phyloP scores from a whole-genome alignment of 2,888 invertebrate species.

The Uloborus plumipes region DNA sequence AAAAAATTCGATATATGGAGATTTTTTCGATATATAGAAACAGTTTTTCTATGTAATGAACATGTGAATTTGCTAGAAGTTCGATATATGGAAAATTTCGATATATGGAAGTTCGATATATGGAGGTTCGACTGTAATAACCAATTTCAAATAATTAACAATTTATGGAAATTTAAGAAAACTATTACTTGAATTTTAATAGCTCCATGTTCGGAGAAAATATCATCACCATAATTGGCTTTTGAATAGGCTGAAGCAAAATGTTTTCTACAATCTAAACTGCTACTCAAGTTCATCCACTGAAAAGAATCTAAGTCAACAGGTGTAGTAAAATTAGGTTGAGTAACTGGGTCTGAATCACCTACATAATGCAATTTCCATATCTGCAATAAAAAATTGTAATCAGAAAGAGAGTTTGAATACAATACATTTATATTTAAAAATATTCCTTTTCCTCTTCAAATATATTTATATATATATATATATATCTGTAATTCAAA shows the following conservation, averaged over 20 bases:
- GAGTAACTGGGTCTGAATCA: constrained; percentile 14
- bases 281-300: constrained; percentile 16
- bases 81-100: too few relatives aligned
- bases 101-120: too few relatives aligned
- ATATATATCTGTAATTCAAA: too few relatives aligned
- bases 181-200: constrained; percentile 34
- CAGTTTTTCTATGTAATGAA: too few relatives aligned
- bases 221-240: constrained; percentile 2
- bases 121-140: too few relatives aligned
- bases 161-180: background rate
- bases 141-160: background rate
- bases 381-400: constrained; percentile 18
- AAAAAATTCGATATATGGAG: too few relatives aligned
- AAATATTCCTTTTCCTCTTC: too few relatives aligned
- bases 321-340: background rate
- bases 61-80: too few relatives aligned
- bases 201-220: constrained; percentile 19
- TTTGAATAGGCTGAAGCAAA: constrained; percentile 23
- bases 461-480: too few relatives aligned
- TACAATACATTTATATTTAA: too few relatives aligned
- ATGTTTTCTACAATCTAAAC: constrained; percentile 12
- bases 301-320: constrained; percentile 25
- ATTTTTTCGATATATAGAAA: too few relatives aligned
- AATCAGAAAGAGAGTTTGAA: background rate
- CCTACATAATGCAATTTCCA: constrained; percentile 24